A percentile compares a stretch with the other conserved stretches of the same genome.
Evolutionary conservation across 2,113 vertebrate genomes (phyloP).

Genomic region (Pomatorhinus ruficollis): DNA sequence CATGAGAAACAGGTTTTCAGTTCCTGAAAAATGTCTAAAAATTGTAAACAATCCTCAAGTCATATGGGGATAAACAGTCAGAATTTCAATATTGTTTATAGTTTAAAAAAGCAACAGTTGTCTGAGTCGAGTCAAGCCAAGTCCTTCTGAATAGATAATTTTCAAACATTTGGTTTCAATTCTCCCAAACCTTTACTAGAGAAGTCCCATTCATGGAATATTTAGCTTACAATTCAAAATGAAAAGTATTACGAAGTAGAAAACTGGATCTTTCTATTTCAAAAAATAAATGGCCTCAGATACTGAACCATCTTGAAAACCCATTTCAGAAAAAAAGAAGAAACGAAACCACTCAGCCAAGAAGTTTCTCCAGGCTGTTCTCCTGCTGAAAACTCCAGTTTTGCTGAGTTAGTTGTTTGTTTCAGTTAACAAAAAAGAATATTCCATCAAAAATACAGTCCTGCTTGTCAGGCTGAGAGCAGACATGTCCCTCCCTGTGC

Average conservation of each 20-base stretch:
- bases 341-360: background rate
- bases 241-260: background rate
- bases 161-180: conserved; percentile 62
- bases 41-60: conserved; percentile 44
- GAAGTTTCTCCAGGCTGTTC: background rate
- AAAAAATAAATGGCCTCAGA: background rate
- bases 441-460: background rate
- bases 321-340: background rate
- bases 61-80: conserved; percentile 40
- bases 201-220: background rate
- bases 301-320: background rate
- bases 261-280: background rate
- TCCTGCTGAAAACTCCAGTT: background rate
- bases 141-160: conserved; percentile 5
- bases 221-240: background rate
- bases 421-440: background rate
- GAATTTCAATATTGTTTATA: conserved; percentile 41
- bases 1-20: conserved; percentile 37
- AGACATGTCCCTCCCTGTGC: background rate
- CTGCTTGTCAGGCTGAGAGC: background rate
- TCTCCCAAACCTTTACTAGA: background rate
- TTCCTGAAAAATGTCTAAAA: conserved; percentile 25
- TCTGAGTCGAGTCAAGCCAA: background rate
- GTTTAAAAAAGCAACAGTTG: background rate
- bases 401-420: background rate